phyloP scores from a whole-genome alignment of 2,797 vertebrate genomes.

The Coracias cyanogaster region DNA sequence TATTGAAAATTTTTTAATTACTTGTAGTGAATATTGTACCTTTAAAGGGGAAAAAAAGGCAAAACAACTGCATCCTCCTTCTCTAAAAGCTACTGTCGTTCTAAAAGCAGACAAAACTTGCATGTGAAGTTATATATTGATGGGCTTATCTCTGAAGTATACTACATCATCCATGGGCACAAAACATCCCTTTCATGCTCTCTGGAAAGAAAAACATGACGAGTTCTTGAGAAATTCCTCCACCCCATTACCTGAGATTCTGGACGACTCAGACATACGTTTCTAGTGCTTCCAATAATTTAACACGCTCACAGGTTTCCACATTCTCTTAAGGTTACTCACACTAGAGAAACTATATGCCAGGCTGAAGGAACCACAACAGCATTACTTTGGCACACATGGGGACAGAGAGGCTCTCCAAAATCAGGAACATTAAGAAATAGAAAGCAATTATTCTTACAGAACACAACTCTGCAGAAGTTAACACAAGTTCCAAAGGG shows the following conservation, averaged over 20 bases:
- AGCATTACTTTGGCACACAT: not conserved
- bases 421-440: not conserved
- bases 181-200: not conserved
- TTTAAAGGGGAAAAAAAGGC: not conserved
- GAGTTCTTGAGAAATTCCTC: not conserved
- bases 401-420: not conserved
- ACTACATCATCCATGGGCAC: not conserved
- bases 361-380: not conserved
- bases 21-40: not conserved
- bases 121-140: not conserved
- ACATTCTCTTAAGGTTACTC: not conserved
- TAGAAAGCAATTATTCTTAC: not conserved
- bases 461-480: not conserved
- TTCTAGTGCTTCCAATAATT: not conserved
- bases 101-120: not conserved
- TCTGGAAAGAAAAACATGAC: not conserved
- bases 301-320: not conserved
- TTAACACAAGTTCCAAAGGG: not conserved
- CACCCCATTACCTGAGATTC: not conserved
- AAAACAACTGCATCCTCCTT: not conserved
- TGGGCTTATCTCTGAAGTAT: not conserved
- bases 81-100: not conserved
- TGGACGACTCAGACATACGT: not conserved
- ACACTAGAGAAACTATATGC: not conserved
- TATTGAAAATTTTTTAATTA: not conserved